Evolutionary conservation across 2,113 vertebrate species (phyloP).

Genomic region (Melospiza melodia): DNA sequence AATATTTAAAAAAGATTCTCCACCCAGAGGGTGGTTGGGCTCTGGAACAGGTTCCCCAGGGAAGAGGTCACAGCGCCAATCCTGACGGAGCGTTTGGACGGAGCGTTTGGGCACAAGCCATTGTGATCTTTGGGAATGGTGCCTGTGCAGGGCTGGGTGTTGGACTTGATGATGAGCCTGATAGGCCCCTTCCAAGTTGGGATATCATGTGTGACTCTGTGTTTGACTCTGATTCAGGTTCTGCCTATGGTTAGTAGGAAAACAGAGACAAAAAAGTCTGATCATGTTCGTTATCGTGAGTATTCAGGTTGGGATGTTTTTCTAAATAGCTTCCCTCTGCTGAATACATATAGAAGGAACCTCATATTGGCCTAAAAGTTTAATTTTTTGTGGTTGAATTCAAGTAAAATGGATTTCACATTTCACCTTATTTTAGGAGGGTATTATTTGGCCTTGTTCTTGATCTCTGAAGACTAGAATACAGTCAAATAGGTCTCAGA

Average conservation of each 20-base stretch:
- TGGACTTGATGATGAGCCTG: background rate
- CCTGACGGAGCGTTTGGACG: background rate
- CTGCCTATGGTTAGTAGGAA: background rate
- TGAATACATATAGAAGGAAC: background rate
- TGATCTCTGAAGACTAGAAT: background rate
- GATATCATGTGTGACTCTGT: background rate
- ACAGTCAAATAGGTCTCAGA: background rate
- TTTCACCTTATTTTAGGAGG: background rate
- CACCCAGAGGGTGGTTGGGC: rapidly evolving
- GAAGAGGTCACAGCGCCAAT: background rate
- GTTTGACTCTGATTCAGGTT: background rate
- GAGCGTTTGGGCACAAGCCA: rapidly evolving
- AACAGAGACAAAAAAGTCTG: background rate
- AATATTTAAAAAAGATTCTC: background rate
- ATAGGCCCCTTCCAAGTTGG: background rate
- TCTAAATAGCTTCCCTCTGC: background rate
- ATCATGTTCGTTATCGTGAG: rapidly evolving
- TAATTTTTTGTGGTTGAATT: background rate
- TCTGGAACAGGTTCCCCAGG: background rate
- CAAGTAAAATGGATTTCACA: background rate
- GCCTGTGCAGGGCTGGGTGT: too few species aligned
- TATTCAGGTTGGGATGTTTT: background rate
- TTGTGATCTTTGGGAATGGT: background rate
- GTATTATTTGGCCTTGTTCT: background rate
- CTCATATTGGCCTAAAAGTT: rapidly evolving